Conservation (phyloP, 2,797 vertebrate genomes). For the Tragelaphus oryx region DNA sequence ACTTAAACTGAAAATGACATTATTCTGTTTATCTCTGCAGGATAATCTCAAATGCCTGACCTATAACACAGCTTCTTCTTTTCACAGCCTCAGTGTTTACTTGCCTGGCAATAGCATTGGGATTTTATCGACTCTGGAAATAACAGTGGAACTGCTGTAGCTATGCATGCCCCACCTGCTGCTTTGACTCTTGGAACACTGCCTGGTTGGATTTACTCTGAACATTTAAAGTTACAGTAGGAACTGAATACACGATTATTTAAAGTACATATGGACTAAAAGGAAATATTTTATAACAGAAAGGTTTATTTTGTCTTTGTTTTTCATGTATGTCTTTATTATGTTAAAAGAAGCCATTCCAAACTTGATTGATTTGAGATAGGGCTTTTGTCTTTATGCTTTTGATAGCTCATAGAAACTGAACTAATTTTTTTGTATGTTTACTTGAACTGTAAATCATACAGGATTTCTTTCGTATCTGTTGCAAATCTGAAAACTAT, state of each 20-base stretch:
- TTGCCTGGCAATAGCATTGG: constrained; percentile 92
- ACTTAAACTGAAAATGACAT: constrained; percentile 16
- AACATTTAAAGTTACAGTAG: not conserved
- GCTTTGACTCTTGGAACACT: not conserved
- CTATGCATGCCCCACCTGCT: not conserved
- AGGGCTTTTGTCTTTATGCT: constrained; percentile 3
- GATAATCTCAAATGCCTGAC: not conserved
- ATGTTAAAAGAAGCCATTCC: constrained; percentile 30
- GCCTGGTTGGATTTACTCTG: not conserved
- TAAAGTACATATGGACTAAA: constrained; percentile 5
- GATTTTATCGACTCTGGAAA: constrained; percentile 94
- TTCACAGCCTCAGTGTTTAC: constrained; percentile 90
- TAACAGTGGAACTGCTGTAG: constrained; percentile 45
- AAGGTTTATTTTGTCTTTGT: constrained; percentile 29
- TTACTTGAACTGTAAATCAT: constrained; percentile 21
- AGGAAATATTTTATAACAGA: not conserved
- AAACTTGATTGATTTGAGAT: not conserved
- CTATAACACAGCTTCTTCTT: not conserved
- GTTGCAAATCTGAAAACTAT: not conserved
- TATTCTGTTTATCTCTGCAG: constrained; percentile 3
- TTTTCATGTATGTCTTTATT: not conserved
- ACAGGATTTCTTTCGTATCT: not conserved
- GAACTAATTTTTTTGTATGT: not conserved
- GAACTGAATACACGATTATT: not conserved
- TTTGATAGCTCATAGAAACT: constrained; percentile 2